Evolutionary conservation across 2,797 vertebrate genomes (phyloP).

Genomic region (Tokudaia tokunoshimensis): DNA sequence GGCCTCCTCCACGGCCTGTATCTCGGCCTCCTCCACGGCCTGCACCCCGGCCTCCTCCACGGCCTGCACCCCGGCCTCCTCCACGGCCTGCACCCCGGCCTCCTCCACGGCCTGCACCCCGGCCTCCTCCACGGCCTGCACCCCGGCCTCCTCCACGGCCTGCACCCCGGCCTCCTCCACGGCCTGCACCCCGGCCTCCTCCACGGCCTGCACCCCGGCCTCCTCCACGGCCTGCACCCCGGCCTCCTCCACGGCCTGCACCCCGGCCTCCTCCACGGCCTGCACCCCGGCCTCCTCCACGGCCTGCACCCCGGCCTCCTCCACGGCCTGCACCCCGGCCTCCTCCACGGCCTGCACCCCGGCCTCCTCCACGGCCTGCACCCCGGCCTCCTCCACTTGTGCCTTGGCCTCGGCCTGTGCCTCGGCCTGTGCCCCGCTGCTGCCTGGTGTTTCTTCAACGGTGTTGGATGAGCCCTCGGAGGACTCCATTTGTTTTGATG

Average conservation of each 20-base stretch:
- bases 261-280: background rate
- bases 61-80: too few species aligned
- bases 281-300: background rate
- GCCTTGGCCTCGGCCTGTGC: background rate
- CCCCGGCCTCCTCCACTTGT: fast-evolving
- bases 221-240: background rate
- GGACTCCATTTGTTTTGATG: constrained; percentile 87
- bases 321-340: background rate
- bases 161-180: background rate
- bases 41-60: too few species aligned
- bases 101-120: too few species aligned
- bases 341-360: background rate
- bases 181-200: background rate
- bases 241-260: background rate
- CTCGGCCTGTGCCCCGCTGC: background rate
- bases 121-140: background rate
- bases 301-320: background rate
- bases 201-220: background rate
- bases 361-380: background rate
- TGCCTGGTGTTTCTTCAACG: constrained; percentile 3
- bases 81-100: too few species aligned
- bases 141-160: background rate
- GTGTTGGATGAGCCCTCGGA: constrained; percentile 82
- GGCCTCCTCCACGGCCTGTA: too few species aligned
- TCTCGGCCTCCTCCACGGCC: too few species aligned